Evolutionary conservation across 2,797 vertebrate genomes (phyloP), one percentile per base, ranked within the genome.

Genomic region (Acanthis flammea): DNA sequence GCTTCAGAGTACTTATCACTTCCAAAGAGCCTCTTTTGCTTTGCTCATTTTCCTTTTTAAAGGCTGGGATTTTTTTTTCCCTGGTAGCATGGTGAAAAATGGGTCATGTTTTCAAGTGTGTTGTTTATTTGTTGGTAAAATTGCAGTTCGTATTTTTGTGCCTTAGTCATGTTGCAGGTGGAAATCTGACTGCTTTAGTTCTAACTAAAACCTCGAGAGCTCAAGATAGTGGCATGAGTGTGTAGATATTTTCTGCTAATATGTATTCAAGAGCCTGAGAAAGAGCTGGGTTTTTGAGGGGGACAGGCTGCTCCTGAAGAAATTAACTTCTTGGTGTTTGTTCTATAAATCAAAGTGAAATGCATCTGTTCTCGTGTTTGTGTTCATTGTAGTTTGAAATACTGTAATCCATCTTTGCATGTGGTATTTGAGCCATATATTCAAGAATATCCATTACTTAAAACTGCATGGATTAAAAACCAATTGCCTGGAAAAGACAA

Each of bases 61-160:
- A 35, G 10, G 3, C 9, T 61, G 67, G 12, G 5, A 0, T 1
- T n/a, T 68, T 58, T 58, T 16, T 25, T 5, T 0, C 5, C 10
- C 16, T 8, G 2, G 11, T 70, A 62, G 33, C 17, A 7, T 27
- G 33, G 35, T 93, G 27, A 41, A 67, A 92, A 81, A 55, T n/a
- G 18, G 39, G 8, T 50, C 11, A 6, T 6, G 0, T 62, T 93
- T 83, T 68, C 35, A 57, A 14, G 14, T 39, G 10, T 35, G 7
- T 16, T 85, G 19, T 85, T 84, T 86, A 10, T 61, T 92, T 91
- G 14, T 28, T 72, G 41, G 3, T 60, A 39, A 9, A 28, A 80
- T 41, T 92, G 1, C 15, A 23, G 9, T 61, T 86, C 12, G 7
- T 39, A 5, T 28, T 88, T 89, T 85, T 70, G 3, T 70, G 17